Evolutionary conservation across 1,140 invertebrate species (phyloP), one percentile per base, ranked within the genome.

Genomic region (Gonatopus flavifemur): DNA sequence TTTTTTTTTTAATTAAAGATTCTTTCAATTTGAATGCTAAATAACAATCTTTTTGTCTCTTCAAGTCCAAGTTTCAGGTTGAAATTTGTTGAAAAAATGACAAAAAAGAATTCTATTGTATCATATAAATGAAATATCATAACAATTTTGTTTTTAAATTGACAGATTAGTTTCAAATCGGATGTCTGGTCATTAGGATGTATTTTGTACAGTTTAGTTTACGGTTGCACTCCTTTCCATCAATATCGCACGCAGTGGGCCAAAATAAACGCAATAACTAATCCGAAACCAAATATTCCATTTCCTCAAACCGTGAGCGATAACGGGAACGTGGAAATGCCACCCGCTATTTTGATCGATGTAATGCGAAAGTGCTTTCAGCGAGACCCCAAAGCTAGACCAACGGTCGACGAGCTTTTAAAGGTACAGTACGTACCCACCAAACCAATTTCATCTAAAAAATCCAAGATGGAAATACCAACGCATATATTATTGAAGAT

Each of bases 141-240:
- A n/a, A n/a, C n/a, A n/a, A n/a, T n/a, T n/a, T 22, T 32, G 33
- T 39, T 53, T 35, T 68, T 46, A 55, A 20, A 30, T 61, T 72
- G 81, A 46, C 71, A 96, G 91, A 89, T 98, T 47, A 90, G 88
- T 49, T 90, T 86, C 46, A 95, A 94, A 65, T 93, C 93, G 10
- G 96, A 99, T 76, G 91, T 99, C 12, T 98, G 96, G 96, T 96
- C 94, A 0, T 78, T 98, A 21, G 96, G 96, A 12, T 98, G 96
- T 72, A 99, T 98, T 53, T 80, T 99, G 19, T 98, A 98, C 72
- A 87, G 91, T 70, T 80, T 98, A 69, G 84, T 96, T 9, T 98
- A 96, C 75, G 89, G 93, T 2, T 81, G 82, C 42, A 94, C 94
- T 1, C 96, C 96, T 3, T 98, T 98, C 76, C 86, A 91, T 25